Evolutionary conservation across 2,888 invertebrate genomes (phyloP).

Genomic region (Eristalis tenax): DNA sequence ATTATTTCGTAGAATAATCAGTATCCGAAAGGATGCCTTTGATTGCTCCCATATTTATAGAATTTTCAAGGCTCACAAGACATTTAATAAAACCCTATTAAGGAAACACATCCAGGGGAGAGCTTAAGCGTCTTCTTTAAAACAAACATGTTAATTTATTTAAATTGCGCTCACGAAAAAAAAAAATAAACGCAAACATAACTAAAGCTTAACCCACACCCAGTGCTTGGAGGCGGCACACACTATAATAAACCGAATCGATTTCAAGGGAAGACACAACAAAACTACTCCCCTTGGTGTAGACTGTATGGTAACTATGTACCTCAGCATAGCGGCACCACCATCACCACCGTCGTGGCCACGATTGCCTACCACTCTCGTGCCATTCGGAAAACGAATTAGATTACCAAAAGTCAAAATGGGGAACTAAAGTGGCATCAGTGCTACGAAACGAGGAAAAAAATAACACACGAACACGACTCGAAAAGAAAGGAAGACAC

Average conservation of each 20-base stretch:
- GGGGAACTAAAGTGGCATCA: constrained; percentile 51
- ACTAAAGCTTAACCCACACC: constrained; percentile 30
- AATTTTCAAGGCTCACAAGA: constrained; percentile 30
- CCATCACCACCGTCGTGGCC: neutral
- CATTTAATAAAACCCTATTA: constrained; percentile 21
- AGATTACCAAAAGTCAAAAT: constrained; percentile 66
- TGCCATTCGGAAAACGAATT: constrained; percentile 44
- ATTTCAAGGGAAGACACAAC: constrained; percentile 26
- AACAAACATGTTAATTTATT: constrained; percentile 58
- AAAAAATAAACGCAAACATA: constrained; percentile 41
- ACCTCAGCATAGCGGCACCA: neutral
- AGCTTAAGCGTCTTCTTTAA: constrained; percentile 25
- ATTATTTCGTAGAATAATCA: neutral
- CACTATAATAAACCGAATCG: constrained; percentile 40
- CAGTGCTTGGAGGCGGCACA: neutral
- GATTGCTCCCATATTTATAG: constrained; percentile 42
- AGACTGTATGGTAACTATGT: constrained; percentile 15
- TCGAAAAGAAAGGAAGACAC: constrained; percentile 8
- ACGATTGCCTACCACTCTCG: neutral
- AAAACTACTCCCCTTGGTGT: constrained; percentile 6
- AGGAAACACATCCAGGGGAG: constrained; percentile 9
- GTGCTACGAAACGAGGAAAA: constrained; percentile 10
- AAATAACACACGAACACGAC: neutral
- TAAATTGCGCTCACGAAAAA: constrained; percentile 34
- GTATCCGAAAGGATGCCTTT: neutral